These are phyloP conservation scores for Eupithecia exiguata DNA, from an alignment of 2,888 invertebrate genomes.

Conservation along the genomic window DNA sequence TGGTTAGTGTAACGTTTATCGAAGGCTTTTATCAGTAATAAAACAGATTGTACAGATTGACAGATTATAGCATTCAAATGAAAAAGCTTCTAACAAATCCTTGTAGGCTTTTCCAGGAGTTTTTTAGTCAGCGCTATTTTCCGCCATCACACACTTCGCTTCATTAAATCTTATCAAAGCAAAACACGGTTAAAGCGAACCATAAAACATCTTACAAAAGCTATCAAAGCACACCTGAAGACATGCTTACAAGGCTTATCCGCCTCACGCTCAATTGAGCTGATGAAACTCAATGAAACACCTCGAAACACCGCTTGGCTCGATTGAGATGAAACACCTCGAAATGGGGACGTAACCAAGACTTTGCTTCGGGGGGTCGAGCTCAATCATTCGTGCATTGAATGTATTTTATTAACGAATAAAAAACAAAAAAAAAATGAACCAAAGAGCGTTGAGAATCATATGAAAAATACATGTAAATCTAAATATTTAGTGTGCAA, in stretches of 20 bases:
- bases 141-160: constrained; percentile 8
- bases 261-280: constrained; percentile 56
- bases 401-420: not conserved
- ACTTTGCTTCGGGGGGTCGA: not conserved
- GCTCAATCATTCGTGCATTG: not conserved
- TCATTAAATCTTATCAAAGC: constrained; percentile 14
- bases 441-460: not conserved
- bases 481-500: not conserved
- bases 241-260: constrained; percentile 51
- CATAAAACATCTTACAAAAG: constrained; percentile 16
- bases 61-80: not conserved
- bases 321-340: constrained; percentile 10
- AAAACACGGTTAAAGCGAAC: constrained; percentile 4
- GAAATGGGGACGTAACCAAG: not conserved
- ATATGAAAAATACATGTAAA: no score
- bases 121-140: not conserved
- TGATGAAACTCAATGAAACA: constrained; percentile 49
- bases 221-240: constrained; percentile 32
- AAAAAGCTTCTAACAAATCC: not conserved
- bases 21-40: no score
- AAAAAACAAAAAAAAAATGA: not conserved
- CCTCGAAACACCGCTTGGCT: constrained; percentile 40
- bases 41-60: no score
- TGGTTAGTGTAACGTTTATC: no score
- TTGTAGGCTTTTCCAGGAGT: not conserved